Evolutionary conservation across 2,888 invertebrate species (phyloP).

Genomic region (Pogonocherus hispidulus): DNA sequence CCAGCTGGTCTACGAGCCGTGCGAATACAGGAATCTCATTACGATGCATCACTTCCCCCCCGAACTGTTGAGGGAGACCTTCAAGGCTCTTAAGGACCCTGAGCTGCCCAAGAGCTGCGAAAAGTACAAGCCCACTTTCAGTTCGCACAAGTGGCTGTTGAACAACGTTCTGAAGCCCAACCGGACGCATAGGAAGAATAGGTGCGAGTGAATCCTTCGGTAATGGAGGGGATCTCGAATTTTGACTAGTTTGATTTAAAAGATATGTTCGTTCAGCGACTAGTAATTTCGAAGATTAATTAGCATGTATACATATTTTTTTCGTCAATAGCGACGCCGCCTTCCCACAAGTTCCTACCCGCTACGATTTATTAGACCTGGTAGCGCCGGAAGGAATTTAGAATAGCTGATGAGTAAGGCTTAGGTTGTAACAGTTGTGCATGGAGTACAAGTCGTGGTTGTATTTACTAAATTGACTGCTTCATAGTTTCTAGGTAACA

Average conservation of each 20-base stretch:
- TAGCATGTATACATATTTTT: neutral
- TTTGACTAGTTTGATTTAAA: neutral
- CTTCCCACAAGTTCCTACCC: neutral
- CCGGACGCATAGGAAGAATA: conserved; percentile 33
- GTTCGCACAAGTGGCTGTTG: conserved; percentile 44
- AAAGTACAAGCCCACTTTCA: conserved; percentile 28
- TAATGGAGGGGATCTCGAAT: no score
- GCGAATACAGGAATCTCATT: conserved; percentile 46
- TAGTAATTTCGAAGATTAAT: neutral
- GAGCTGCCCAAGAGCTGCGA: conserved; percentile 35
- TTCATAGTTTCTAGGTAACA: no score
- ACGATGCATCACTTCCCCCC: conserved; percentile 51
- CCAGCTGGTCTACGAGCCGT: conserved; percentile 40
- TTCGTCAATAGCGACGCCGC: neutral
- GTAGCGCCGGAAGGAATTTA: no score
- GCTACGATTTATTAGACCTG: neutral
- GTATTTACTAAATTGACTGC: no score
- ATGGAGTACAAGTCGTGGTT: no score
- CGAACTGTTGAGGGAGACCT: conserved; percentile 38
- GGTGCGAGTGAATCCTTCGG: conserved; percentile 30
- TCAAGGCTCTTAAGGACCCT: conserved; percentile 31
- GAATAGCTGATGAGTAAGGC: no score
- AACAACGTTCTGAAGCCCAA: conserved; percentile 40
- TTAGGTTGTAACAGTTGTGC: no score
- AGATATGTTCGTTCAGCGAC: neutral